phyloP scores from a whole-genome alignment of 2,797 vertebrate species.

The Esox masquinongy region DNA sequence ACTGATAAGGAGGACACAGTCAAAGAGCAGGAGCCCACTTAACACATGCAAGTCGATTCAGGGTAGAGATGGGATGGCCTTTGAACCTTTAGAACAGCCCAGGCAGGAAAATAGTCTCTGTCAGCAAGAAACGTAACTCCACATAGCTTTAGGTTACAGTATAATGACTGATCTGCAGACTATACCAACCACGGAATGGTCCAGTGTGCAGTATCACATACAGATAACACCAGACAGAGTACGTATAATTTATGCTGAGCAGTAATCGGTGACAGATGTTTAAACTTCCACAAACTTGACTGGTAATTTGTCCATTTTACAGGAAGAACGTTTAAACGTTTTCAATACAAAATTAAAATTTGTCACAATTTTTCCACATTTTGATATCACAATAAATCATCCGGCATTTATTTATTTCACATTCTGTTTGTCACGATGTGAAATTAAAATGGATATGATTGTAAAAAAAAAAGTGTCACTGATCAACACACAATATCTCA shows the following conservation, averaged over 20 bases:
- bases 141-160: slow-evolving; percentile 26
- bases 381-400: no score
- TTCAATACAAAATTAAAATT: no score
- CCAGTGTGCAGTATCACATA: slow-evolving; percentile 1
- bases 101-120: slow-evolving; percentile 32
- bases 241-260: neutral
- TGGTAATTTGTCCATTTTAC: no score
- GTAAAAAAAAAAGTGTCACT: no score
- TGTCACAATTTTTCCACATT: no score
- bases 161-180: slow-evolving; percentile 30
- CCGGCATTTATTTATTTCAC: no score
- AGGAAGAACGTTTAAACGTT: no score
- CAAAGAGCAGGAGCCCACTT: slow-evolving; percentile 26
- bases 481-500: no score
- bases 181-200: slow-evolving; percentile 18
- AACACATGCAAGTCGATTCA: slow-evolving; percentile 37
- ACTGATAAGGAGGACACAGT: slow-evolving; percentile 21
- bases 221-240: neutral
- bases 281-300: no score
- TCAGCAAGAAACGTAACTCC: slow-evolving; percentile 49
- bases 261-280: neutral
- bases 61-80: slow-evolving; percentile 26
- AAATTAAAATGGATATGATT: no score
- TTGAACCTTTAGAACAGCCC: slow-evolving; percentile 41
- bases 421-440: no score